These are phyloP conservation scores for Rhadina sibilatrix DNA, from an alignment of 2,113 vertebrate genomes.

Conservation along the genomic window DNA sequence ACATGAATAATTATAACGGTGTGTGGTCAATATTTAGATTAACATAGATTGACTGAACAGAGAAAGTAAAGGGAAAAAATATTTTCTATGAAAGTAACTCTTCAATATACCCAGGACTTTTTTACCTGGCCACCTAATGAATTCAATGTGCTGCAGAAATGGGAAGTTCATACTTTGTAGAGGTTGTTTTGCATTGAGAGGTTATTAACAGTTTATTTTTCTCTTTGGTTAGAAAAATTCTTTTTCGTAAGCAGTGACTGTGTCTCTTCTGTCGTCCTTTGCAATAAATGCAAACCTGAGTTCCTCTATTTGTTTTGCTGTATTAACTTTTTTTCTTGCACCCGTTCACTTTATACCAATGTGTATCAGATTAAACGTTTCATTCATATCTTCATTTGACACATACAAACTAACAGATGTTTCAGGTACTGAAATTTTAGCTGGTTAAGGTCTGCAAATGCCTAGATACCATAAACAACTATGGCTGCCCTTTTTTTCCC, in stretches of 20 bases:
- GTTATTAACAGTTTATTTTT: background rate
- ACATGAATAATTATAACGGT: background rate
- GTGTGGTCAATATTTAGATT: background rate
- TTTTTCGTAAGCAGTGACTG: background rate
- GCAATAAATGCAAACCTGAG: background rate
- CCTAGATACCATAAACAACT: background rate
- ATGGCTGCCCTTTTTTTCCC: background rate
- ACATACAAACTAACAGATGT: accelerated
- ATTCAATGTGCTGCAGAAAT: background rate
- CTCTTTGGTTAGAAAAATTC: background rate
- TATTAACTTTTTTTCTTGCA: background rate
- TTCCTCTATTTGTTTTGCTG: background rate
- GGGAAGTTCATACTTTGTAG: background rate
- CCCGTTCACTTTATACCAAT: background rate
- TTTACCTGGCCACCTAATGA: background rate
- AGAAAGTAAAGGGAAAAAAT: background rate
- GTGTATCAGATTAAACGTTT: background rate
- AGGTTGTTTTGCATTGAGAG: background rate
- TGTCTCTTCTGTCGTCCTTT: background rate
- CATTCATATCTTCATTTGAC: background rate
- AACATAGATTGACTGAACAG: background rate
- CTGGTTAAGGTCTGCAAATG: background rate
- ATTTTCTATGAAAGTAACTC: background rate
- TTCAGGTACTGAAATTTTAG: background rate
- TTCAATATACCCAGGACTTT: background rate